Percentiles rank a stretch among this genome's conserved stretches.
Evolutionary conservation across 1,140 invertebrate genomes (phyloP).

Genomic region (Pseudomyrmex flavicornis): DNA sequence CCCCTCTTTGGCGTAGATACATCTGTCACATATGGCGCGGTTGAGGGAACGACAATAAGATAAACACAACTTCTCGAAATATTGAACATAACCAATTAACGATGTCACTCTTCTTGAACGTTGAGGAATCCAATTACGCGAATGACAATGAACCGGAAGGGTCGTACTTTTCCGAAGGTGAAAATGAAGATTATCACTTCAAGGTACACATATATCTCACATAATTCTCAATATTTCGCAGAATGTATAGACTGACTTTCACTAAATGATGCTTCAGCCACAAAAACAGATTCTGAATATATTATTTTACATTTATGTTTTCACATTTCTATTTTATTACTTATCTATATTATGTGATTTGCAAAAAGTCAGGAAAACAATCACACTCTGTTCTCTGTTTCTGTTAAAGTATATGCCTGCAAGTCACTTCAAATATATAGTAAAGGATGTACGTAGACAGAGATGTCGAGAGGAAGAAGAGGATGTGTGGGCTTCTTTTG

Average conservation of each 20-base stretch:
- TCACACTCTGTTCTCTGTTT: constrained; percentile 6
- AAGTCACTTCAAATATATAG: constrained; percentile 79
- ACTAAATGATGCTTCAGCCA: too few species aligned
- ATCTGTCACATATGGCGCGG: constrained; percentile 15
- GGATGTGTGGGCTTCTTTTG: constrained; percentile 76
- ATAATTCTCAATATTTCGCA: too few species aligned
- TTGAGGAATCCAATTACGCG: constrained; percentile 68
- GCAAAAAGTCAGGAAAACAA: neutral
- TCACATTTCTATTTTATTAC: neutral
- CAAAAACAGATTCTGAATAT: too few species aligned
- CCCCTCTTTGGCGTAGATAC: constrained; percentile 19
- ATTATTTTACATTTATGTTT: too few species aligned
- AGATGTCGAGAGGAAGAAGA: constrained; percentile 77
- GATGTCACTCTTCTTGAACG: constrained; percentile 73
- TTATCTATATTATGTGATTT: neutral
- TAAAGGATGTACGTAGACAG: constrained; percentile 79
- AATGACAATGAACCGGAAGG: constrained; percentile 73
- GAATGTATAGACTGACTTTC: too few species aligned
- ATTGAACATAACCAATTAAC: constrained; percentile 50
- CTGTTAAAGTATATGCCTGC: constrained; percentile 79
- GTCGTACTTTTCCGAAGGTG: constrained; percentile 69
- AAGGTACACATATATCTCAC: constrained; percentile 74
- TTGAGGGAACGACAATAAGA: constrained; percentile 15
- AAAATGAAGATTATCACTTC: constrained; percentile 80
- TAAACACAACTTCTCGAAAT: constrained; percentile 1